phyloP scores from a whole-genome alignment of 2,113 vertebrate genomes.

The Progne subis region DNA sequence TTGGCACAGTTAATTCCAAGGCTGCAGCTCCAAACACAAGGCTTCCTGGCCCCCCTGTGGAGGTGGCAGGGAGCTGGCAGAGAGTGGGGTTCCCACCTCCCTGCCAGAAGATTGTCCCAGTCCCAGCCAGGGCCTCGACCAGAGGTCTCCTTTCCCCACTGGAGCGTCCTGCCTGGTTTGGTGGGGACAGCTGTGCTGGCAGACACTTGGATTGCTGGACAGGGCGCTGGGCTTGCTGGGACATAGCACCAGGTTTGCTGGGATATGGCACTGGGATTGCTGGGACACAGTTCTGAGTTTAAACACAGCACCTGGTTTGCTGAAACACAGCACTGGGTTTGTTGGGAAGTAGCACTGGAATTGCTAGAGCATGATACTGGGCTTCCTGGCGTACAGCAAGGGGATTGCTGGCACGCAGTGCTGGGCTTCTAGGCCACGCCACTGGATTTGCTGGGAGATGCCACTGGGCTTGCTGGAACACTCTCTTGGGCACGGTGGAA shows the following conservation, averaged over 20 bases:
- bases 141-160: not conserved
- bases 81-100: not conserved
- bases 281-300: not conserved
- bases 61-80: not conserved
- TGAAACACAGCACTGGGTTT: not conserved
- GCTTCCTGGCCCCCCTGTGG: not conserved
- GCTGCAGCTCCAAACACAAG: not conserved
- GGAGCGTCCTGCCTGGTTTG: not conserved
- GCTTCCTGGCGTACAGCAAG: not conserved
- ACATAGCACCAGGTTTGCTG: not conserved
- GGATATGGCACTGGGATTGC: not conserved
- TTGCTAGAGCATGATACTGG: not conserved
- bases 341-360: not conserved
- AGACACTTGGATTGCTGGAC: not conserved
- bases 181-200: not conserved
- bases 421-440: not conserved
- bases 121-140: not conserved
- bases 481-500: not conserved
- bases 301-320: not conserved
- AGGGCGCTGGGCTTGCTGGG: not conserved
- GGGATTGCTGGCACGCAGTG: not conserved
- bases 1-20: slow-evolving; percentile 11
- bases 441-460: not conserved
- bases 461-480: not conserved
- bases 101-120: not conserved